phyloP scores from a whole-genome alignment of 2,797 vertebrate species.

The Poeciliopsis paucimaculata region DNA sequence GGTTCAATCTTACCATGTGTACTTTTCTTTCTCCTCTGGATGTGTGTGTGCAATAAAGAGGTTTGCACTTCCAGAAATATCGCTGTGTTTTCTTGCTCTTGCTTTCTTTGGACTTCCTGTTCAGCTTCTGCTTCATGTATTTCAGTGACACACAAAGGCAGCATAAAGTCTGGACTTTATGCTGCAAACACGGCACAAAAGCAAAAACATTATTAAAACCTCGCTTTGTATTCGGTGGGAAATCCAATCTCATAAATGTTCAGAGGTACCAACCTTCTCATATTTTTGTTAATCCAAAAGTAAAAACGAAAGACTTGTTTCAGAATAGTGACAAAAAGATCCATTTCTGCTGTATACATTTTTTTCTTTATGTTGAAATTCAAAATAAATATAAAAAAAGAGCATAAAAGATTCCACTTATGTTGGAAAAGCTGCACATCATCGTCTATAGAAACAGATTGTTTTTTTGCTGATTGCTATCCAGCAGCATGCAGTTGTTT shows the following conservation, averaged over 20 bases:
- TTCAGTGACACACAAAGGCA: background rate
- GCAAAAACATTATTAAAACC: background rate
- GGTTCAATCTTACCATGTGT: background rate
- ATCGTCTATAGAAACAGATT: background rate
- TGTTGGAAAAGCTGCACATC: background rate
- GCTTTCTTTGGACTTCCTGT: constrained; percentile 1
- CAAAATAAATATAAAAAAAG: background rate
- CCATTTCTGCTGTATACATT: background rate
- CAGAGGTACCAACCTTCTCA: background rate
- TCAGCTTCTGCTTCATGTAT: background rate
- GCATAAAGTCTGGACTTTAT: background rate
- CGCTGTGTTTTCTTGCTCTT: background rate
- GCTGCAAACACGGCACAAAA: background rate
- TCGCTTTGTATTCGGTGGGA: background rate
- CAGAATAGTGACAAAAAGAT: background rate
- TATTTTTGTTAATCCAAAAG: background rate
- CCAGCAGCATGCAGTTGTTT: background rate
- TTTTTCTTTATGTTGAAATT: background rate
- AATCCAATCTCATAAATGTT: background rate
- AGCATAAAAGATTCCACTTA: background rate
- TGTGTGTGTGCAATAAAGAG: background rate
- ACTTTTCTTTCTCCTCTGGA: background rate
- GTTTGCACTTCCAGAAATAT: background rate
- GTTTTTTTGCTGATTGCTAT: background rate
- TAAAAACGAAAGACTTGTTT: background rate